Evolutionary conservation across 2,113 vertebrate species (phyloP), one percentile per base, ranked within the genome.

Genomic region (Mesembrinibis cayennensis): DNA sequence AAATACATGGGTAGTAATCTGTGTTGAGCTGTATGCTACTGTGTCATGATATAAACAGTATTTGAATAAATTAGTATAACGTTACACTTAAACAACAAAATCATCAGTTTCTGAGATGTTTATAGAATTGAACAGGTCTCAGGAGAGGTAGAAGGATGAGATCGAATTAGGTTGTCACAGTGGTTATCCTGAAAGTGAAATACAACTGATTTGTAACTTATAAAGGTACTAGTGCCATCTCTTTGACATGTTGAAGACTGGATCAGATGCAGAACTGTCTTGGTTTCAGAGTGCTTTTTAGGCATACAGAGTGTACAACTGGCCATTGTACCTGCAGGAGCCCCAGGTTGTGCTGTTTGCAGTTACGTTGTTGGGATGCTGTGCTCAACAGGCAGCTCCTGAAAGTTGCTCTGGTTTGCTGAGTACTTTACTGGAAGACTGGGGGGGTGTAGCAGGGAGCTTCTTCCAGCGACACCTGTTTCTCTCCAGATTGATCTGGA

Each of bases 81-180:
- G 1, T 59, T 63, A 10, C 19, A 27, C n/a, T 92, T 66, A 34
- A 72, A 52, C 19, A 74, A n/a, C 23, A 56, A 59, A 80, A 11
- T 11, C 13, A 47, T 30, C 1, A 0, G 3, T 38, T 87, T 81
- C 32, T 29, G 14, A n/a, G 22, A 3, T 12, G 1, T 61, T 73
- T 52, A 6, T 25, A 56, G 29, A 52, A 47, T 27, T 87, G 38
- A 81, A 19, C 20, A n/a, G 13, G 3, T 47, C 44, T 59, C 17
- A 21, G 9, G 27, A 63, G 66, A 65, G 30, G 10, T 0, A n/a
- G 53, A 49, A 77, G 25, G 34, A 53, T 62, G 71, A 76, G 36
- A 34, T 14, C 34, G 32, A 92, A 45, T 44, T 25, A 27, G 8
- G 18, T 15, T 86, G 13, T 42, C 29, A 11, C 0, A 0, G 12